A percentile compares a stretch with the other conserved stretches of the same genome.
These are phyloP conservation scores for Torymus tubicola DNA, from an alignment of 2,888 invertebrate genomes.

Conservation along the genomic window DNA sequence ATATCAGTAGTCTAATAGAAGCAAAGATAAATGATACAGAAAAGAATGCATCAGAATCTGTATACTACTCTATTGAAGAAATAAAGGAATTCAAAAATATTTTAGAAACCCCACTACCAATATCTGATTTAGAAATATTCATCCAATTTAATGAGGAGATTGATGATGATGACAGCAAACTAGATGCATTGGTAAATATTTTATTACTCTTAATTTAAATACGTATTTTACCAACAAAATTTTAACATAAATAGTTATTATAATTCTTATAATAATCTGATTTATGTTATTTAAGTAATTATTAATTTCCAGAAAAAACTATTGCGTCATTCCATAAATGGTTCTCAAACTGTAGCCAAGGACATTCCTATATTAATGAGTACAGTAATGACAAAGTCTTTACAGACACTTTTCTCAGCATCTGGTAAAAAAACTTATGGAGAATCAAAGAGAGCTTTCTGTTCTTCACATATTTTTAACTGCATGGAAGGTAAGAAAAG, in stretches of 20 bases:
- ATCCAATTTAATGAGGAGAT: slow-evolving; percentile 6
- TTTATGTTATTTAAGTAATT: neutral
- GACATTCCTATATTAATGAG: slow-evolving; percentile 15
- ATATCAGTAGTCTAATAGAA: neutral
- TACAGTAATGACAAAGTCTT: neutral
- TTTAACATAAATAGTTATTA: no score
- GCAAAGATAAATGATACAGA: neutral
- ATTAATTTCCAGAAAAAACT: slow-evolving; percentile 27
- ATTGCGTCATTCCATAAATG: neutral
- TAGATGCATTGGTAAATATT: slow-evolving; percentile 29
- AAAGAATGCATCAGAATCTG: neutral
- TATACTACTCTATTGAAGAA: slow-evolving; percentile 1
- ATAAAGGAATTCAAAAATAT: slow-evolving; percentile 15
- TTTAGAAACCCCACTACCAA: slow-evolving; percentile 13
- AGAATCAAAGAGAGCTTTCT: slow-evolving; percentile 15
- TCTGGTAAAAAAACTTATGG: neutral
- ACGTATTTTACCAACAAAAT: no score
- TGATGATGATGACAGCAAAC: slow-evolving; percentile 9
- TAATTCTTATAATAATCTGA: no score
- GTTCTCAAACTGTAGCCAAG: neutral
- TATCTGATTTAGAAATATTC: slow-evolving; percentile 16
- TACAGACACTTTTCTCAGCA: neutral
- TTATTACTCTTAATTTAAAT: neutral
- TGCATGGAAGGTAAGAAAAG: slow-evolving; percentile 25
- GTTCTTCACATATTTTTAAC: slow-evolving; percentile 15